Percentiles rank a stretch among this genome's conserved stretches.
Conservation (phyloP, 2,888 invertebrate genomes). For the Steinernema scapterisci region DNA sequence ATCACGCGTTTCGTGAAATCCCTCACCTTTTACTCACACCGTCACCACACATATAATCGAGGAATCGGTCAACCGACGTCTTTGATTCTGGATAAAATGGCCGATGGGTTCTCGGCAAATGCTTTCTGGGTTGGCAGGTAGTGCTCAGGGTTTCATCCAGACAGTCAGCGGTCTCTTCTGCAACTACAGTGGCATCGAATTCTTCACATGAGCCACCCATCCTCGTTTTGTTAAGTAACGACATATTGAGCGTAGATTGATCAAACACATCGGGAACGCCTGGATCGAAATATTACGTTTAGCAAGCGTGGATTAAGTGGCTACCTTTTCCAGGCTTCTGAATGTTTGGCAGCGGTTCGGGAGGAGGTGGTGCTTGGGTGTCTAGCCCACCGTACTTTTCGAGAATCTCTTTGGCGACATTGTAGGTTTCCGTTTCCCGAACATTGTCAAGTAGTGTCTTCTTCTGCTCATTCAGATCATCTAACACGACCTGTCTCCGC, state of each 20-base stretch:
- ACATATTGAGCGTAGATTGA: neutral
- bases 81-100: constrained; percentile 22
- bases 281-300: neutral
- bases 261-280: neutral
- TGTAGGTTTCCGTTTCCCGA: constrained; percentile 10
- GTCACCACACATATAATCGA: constrained; percentile 26
- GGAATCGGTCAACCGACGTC: neutral
- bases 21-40: constrained; percentile 8
- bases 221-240: neutral
- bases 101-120: neutral
- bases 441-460: neutral
- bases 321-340: neutral
- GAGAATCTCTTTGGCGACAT: constrained; percentile 12
- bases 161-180: neutral
- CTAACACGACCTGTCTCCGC: neutral
- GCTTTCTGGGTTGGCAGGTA: neutral
- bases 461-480: neutral
- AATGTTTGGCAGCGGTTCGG: too few relatives aligned
- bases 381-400: constrained; percentile 4
- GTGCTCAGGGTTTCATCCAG: neutral
- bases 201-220: neutral
- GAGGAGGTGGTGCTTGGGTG: too few relatives aligned
- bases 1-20: neutral
- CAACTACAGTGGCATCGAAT: neutral
- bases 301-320: neutral